These are phyloP conservation scores for Corapipo altera DNA, from an alignment of 2,113 vertebrate genomes.

Conservation along the genomic window DNA sequence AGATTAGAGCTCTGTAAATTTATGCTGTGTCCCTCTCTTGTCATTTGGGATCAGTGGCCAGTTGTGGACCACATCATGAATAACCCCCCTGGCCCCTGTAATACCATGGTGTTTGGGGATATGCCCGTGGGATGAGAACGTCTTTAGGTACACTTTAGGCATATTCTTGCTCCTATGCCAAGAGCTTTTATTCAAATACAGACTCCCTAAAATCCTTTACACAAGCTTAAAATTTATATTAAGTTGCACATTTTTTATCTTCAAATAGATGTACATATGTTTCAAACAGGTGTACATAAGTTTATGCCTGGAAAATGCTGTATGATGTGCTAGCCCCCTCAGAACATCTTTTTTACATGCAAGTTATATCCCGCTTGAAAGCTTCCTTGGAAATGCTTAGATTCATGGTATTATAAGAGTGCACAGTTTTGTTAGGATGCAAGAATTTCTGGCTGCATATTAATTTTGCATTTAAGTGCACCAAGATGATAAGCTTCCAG, in stretches of 20 bases:
- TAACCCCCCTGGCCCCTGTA: background rate
- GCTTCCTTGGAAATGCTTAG: background rate
- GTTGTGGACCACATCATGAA: background rate
- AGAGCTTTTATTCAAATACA: background rate
- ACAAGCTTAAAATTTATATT: background rate
- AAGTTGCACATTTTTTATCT: background rate
- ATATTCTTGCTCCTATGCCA: background rate
- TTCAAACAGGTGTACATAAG: background rate
- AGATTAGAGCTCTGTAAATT: background rate
- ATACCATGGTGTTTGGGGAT: background rate
- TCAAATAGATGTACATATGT: background rate
- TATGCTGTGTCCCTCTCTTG: background rate
- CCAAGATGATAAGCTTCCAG: background rate
- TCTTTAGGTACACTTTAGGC: fast-evolving
- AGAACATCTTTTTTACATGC: background rate
- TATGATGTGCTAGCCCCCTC: background rate
- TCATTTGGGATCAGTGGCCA: background rate
- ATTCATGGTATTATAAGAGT: background rate
- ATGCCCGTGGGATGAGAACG: background rate
- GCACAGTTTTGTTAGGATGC: background rate
- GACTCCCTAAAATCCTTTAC: background rate
- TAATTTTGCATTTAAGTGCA: conserved; percentile 21
- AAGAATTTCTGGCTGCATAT: background rate
- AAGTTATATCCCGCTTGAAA: background rate
- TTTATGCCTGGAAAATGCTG: background rate